Percentiles rank a stretch among this genome's conserved stretches.
Conservation (phyloP, 2,888 invertebrate genomes). For the Biston betularia region DNA sequence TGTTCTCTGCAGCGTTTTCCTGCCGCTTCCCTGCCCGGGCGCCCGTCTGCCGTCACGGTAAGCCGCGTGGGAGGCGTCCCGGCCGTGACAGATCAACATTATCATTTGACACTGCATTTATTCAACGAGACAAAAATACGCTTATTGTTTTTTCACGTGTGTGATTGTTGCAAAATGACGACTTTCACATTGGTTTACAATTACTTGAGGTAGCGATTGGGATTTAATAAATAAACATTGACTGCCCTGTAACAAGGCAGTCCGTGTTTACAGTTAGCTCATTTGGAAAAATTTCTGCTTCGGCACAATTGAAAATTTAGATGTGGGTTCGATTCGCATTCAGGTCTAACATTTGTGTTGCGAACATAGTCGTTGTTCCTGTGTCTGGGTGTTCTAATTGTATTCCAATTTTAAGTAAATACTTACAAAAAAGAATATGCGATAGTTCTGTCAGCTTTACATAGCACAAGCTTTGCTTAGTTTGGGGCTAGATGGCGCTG, state of each 20-base stretch:
- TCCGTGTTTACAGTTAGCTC: background rate
- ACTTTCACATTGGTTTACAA: background rate
- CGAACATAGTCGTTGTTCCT: too few species aligned
- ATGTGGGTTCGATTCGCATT: too few species aligned
- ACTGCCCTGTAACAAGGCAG: too few species aligned
- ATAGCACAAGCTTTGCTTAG: too few species aligned
- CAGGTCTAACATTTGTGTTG: too few species aligned
- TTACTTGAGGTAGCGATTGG: background rate
- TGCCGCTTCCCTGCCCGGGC: slow-evolving; percentile 36
- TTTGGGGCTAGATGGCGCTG: too few species aligned
- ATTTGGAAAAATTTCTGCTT: background rate
- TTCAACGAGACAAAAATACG: slow-evolving; percentile 63
- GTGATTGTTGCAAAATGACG: slow-evolving; percentile 2
- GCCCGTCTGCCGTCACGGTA: slow-evolving; percentile 57
- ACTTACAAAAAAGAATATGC: too few species aligned
- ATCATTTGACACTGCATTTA: slow-evolving; percentile 85
- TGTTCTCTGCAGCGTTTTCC: slow-evolving; percentile 13
- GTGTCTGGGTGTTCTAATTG: too few species aligned
- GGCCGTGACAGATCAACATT: slow-evolving; percentile 82
- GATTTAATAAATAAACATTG: background rate
- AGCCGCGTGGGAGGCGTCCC: slow-evolving; percentile 77
- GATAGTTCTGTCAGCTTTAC: too few species aligned
- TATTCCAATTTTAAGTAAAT: too few species aligned
- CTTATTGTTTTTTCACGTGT: slow-evolving; percentile 37
- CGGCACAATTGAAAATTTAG: too few species aligned